These are phyloP conservation scores for Mechanitis messenoides DNA, from an alignment of 2,888 invertebrate species.

Conservation along the genomic window DNA sequence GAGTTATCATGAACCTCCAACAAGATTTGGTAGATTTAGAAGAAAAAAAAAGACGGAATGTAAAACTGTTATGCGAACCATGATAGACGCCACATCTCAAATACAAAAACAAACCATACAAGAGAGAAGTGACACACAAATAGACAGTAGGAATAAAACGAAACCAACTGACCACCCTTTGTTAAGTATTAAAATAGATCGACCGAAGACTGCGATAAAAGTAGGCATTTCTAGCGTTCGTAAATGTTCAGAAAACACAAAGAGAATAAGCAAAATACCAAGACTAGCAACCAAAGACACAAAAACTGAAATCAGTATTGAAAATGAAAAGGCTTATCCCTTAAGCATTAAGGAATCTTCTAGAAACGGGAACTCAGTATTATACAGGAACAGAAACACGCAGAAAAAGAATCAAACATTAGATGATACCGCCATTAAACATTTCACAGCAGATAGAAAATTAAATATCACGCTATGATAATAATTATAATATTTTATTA, in stretches of 20 bases:
- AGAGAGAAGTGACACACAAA: background rate
- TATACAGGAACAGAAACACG: conserved; percentile 9
- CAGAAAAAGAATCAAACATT: conserved; percentile 11
- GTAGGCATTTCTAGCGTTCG: conserved; percentile 31
- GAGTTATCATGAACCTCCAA: conserved; percentile 6
- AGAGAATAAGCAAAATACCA: conserved; percentile 44
- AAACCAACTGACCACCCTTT: conserved; percentile 27
- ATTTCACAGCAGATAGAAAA: conserved; percentile 17
- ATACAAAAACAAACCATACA: background rate
- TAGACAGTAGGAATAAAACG: background rate
- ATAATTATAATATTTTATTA: background rate
- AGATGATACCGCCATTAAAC: conserved; percentile 28
- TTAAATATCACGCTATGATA: conserved; percentile 25
- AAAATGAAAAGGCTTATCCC: background rate
- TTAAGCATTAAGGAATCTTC: conserved; percentile 1
- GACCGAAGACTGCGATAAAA: conserved; percentile 34
- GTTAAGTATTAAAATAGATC: conserved; percentile 45
- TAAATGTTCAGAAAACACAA: conserved; percentile 15
- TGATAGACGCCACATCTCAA: background rate
- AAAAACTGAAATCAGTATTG: conserved; percentile 8
- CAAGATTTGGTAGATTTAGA: conserved; percentile 1
- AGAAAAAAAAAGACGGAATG: conserved; percentile 2
- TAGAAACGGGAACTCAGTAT: conserved; percentile 5
- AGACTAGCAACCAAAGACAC: conserved; percentile 31
- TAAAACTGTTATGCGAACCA: conserved; percentile 1